Evolutionary conservation across 1,140 invertebrate genomes (phyloP).

Genomic region (Whitmania pigra): DNA sequence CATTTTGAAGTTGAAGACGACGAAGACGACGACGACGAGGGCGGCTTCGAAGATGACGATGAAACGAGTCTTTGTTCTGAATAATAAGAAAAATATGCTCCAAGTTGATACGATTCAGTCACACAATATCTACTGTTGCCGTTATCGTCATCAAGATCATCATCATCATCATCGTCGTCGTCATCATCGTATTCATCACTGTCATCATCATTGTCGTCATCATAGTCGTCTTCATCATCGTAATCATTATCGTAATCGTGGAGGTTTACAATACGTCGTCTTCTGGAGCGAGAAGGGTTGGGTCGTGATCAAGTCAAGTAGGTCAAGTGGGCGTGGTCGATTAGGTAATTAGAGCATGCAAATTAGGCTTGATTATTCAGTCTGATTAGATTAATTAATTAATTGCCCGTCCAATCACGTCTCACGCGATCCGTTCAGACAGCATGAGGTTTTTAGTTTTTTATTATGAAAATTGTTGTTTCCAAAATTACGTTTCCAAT

Average conservation of each 20-base stretch:
- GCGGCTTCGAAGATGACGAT: not conserved
- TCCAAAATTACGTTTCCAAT: too few species aligned
- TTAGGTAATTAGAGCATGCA: not conserved
- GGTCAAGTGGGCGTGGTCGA: too few species aligned
- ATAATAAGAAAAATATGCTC: not conserved
- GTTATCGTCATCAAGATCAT: not conserved
- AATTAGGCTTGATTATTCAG: not conserved
- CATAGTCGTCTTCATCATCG: too few species aligned
- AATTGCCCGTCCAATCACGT: not conserved
- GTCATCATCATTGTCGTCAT: not conserved
- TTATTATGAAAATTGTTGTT: not conserved
- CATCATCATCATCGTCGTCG: slow-evolving; percentile 7
- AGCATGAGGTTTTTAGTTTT: too few species aligned
- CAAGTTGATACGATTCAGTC: too few species aligned
- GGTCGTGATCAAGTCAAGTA: too few species aligned
- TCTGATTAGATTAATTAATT: not conserved
- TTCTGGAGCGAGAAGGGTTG: too few species aligned
- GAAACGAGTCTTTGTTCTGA: not conserved
- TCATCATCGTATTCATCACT: not conserved
- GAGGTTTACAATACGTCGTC: not conserved
- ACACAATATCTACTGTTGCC: too few species aligned
- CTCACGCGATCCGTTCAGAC: too few species aligned
- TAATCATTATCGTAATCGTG: not conserved
- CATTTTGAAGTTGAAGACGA: not conserved
- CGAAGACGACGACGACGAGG: not conserved